Percentiles rank a stretch among this genome's conserved stretches.
phyloP scores from a whole-genome alignment of 2,888 invertebrate species.

The Odontomyia ornata region DNA sequence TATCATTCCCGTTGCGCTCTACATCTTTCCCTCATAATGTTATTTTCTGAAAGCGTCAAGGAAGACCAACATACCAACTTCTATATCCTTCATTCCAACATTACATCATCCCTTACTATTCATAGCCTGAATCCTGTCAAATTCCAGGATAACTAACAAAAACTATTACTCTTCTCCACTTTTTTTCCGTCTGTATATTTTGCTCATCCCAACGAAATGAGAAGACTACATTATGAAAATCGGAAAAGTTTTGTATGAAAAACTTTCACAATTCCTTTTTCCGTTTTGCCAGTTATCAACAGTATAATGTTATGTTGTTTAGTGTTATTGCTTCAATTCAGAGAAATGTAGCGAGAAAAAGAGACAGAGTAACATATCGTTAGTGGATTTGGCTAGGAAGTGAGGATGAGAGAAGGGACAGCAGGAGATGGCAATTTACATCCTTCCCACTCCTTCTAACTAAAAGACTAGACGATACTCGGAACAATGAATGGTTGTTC shows the following conservation, averaged over 20 bases:
- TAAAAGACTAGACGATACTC: not conserved
- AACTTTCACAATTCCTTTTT: conserved; percentile 13
- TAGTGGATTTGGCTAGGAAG: not conserved
- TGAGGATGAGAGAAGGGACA: too few relatives aligned
- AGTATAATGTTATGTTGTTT: conserved; percentile 2
- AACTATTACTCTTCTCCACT: not conserved
- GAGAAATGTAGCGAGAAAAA: not conserved
- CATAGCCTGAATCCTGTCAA: not conserved
- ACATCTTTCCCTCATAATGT: too few relatives aligned
- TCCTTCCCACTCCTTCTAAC: not conserved
- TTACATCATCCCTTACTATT: too few relatives aligned
- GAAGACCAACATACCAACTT: too few relatives aligned
- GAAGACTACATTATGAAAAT: conserved; percentile 27
- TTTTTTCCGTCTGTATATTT: not conserved
- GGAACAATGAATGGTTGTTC: not conserved
- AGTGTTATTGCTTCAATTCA: not conserved
- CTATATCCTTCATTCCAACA: too few relatives aligned
- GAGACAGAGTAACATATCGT: not conserved
- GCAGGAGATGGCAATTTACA: not conserved
- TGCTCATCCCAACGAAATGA: not conserved
- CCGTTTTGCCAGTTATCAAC: not conserved
- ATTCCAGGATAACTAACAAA: not conserved
- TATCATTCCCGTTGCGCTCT: too few relatives aligned
- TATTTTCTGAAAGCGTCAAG: too few relatives aligned
- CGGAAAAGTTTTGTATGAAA: conserved; percentile 23